phyloP scores from a whole-genome alignment of 2,888 invertebrate species.

The Drosophila sordidula region DNA sequence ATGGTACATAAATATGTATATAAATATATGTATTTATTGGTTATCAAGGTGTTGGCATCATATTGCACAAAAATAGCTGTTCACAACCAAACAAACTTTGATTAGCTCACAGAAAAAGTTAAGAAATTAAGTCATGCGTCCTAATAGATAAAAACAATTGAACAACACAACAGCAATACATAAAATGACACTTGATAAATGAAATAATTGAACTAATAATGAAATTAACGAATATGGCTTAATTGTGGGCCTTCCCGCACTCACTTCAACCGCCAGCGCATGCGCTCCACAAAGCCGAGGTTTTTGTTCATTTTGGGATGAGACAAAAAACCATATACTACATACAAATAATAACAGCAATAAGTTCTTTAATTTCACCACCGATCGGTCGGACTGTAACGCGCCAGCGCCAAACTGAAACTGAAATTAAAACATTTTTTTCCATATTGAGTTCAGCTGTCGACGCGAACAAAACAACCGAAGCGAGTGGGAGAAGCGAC shows the following conservation, averaged over 20 bases:
- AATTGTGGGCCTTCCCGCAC: conserved; percentile 60
- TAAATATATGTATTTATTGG: conserved; percentile 2
- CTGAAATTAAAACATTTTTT: conserved; percentile 67
- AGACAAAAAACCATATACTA: conserved; percentile 10
- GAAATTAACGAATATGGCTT: conserved; percentile 31
- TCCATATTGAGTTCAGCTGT: conserved; percentile 54
- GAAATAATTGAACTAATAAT: conserved; percentile 20
- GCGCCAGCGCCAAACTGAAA: conserved; percentile 74
- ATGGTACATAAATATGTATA: background rate
- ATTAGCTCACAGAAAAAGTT: conserved; percentile 35
- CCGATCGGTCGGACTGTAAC: conserved; percentile 65
- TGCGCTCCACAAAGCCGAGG: conserved; percentile 74
- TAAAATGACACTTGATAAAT: conserved; percentile 4
- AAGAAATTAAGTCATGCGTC: conserved; percentile 38
- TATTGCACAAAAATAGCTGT: conserved; percentile 22
- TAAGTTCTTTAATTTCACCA: conserved; percentile 13
- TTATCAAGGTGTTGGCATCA: conserved; percentile 31
- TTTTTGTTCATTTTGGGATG: conserved; percentile 73
- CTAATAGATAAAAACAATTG: conserved; percentile 20
- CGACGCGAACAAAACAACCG: conserved; percentile 45
- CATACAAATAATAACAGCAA: conserved; percentile 1
- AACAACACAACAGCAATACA: background rate
- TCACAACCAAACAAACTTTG: conserved; percentile 21
- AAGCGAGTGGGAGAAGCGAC: conserved; percentile 26
- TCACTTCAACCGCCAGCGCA: conserved; percentile 82